Conservation (phyloP, 2,888 invertebrate genomes). For the Ypsolopha sequella region DNA sequence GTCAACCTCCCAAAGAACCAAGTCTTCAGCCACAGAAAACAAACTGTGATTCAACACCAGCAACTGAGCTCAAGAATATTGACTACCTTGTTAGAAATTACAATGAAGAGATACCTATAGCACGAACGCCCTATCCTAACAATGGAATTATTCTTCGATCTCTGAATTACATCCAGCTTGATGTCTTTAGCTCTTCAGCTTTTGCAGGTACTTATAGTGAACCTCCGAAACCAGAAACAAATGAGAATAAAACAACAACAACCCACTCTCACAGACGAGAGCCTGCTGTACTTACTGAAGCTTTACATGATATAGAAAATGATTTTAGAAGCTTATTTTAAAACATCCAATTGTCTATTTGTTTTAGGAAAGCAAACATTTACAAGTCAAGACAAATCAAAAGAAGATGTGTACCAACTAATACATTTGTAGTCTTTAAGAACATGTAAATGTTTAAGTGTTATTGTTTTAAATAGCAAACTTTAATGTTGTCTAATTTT, state of each 20-base stretch:
- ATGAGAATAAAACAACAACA: not conserved
- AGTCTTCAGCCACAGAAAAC: constrained; percentile 5
- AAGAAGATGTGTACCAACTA: not conserved
- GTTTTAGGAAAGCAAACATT: not conserved
- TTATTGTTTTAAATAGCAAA: constrained; percentile 4
- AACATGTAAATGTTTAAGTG: not conserved
- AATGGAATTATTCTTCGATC: constrained; percentile 55
- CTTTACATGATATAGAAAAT: constrained; percentile 51
- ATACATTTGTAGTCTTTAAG: constrained; percentile 1
- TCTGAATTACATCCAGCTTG: constrained; percentile 63
- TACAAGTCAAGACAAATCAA: not conserved
- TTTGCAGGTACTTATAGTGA: not conserved
- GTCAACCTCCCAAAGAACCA: constrained; percentile 4
- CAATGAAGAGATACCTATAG: constrained; percentile 11
- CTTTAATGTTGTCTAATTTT: not conserved
- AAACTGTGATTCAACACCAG: not conserved
- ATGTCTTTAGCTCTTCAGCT: constrained; percentile 48
- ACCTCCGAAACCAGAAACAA: not conserved
- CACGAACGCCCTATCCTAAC: constrained; percentile 50
- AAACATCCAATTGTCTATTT: constrained; percentile 9
- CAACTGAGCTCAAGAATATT: not conserved
- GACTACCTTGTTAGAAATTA: not conserved
- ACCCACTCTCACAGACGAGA: constrained; percentile 23
- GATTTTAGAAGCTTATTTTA: constrained; percentile 60
- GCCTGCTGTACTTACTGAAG: constrained; percentile 42